Evolutionary conservation across 2,888 invertebrate species (phyloP).

Genomic region (Troides aeacus): DNA sequence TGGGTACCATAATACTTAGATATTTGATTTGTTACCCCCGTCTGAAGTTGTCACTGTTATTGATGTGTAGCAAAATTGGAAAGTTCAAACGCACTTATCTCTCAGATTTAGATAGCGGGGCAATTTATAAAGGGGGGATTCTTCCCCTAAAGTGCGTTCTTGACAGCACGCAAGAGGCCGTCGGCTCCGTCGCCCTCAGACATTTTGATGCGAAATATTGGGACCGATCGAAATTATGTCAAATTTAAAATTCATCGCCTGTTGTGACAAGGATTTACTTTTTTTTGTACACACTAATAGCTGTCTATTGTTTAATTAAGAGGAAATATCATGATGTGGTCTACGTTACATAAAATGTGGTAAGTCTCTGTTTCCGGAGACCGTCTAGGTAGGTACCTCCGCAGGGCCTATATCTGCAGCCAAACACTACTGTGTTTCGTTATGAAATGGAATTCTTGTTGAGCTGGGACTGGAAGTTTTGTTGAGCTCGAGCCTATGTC

Average conservation of each 20-base stretch:
- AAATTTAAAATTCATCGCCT: not conserved
- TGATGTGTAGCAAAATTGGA: constrained; percentile 80
- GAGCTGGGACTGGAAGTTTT: no score
- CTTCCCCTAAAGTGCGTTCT: constrained; percentile 69
- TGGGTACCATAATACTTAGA: constrained; percentile 49
- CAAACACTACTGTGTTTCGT: no score
- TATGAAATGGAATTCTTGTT: no score
- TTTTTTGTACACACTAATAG: no score
- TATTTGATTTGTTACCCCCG: constrained; percentile 72
- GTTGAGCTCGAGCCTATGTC: no score
- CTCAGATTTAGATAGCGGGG: constrained; percentile 77
- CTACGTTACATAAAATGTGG: no score
- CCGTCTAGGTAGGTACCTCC: no score
- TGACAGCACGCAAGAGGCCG: constrained; percentile 47
- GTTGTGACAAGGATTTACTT: no score
- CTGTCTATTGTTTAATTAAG: no score
- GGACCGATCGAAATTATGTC: constrained; percentile 24
- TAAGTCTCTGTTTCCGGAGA: no score
- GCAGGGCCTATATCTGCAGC: no score
- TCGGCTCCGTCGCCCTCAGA: constrained; percentile 34
- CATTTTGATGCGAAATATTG: constrained; percentile 24
- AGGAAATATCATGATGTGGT: no score
- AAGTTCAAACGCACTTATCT: constrained; percentile 78
- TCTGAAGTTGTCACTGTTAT: constrained; percentile 71
- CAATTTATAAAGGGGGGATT: constrained; percentile 76